Evolutionary conservation across 2,797 vertebrate species (phyloP).

Genomic region (Pseudomugil tenellus): DNA sequence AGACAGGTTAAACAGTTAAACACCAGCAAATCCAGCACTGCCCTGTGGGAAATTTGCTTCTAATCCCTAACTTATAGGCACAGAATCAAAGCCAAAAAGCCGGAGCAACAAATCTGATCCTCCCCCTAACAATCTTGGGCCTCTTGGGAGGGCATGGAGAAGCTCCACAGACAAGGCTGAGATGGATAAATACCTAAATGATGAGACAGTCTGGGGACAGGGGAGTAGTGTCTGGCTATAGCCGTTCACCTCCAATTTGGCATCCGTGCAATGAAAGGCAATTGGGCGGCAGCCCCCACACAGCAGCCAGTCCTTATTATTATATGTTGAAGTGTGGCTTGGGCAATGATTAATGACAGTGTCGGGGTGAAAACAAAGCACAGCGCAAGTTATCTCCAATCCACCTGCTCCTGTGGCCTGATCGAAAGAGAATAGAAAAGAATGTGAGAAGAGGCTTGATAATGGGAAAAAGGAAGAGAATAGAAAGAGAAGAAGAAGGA

Average conservation of each 20-base stretch:
- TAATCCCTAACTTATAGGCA: constrained; percentile 99
- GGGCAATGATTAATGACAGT: constrained; percentile 99
- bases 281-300: constrained; percentile 94
- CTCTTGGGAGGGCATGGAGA: constrained; percentile 94
- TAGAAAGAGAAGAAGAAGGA: constrained; percentile 43
- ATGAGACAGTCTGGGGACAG: constrained; percentile 98
- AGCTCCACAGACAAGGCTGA: constrained; percentile 92
- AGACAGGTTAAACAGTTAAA: constrained; percentile 99
- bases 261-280: constrained; percentile 96
- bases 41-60: constrained; percentile 99
- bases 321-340: constrained; percentile 98
- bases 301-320: constrained; percentile 99
- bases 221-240: constrained; percentile 95
- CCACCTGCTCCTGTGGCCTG: constrained; percentile 96
- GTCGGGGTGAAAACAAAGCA: constrained; percentile 98
- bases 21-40: constrained; percentile 98
- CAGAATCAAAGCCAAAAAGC: constrained; percentile 99
- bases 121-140: constrained; percentile 92
- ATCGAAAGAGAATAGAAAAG: constrained; percentile 92
- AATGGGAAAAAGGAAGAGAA: constrained; percentile 77
- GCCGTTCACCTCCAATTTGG: constrained; percentile 99
- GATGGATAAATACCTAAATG: constrained; percentile 99
- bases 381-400: constrained; percentile 98
- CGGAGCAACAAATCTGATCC: constrained; percentile 99
- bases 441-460: constrained; percentile 85